Evolutionary conservation across 2,113 vertebrate genomes (phyloP).

Genomic region (Triplophysa dalaica): DNA sequence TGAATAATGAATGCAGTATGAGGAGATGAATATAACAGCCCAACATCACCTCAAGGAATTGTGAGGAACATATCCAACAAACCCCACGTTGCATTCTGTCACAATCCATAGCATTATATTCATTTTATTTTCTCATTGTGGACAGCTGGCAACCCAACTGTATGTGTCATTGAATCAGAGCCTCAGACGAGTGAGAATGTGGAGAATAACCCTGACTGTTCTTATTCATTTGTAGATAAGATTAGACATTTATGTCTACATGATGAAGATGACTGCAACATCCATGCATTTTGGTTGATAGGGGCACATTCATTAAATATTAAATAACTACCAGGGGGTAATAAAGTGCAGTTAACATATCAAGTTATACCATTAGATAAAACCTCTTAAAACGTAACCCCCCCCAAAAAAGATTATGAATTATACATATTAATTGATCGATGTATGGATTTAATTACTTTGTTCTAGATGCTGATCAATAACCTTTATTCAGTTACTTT

Average conservation of each 20-base stretch:
- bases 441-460: too few relatives aligned
- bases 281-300: background rate
- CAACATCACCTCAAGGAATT: constrained; percentile 2
- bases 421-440: too few relatives aligned
- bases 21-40: constrained; percentile 22
- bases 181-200: background rate
- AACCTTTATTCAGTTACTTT: too few relatives aligned
- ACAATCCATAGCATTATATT: background rate
- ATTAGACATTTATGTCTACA: too few relatives aligned
- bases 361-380: too few relatives aligned
- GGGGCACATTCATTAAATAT: background rate
- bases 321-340: too few relatives aligned
- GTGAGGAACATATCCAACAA: constrained; percentile 13
- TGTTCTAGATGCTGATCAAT: too few relatives aligned
- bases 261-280: background rate
- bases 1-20: constrained; percentile 1
- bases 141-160: background rate
- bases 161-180: background rate
- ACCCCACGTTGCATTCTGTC: background rate
- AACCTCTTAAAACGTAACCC: too few relatives aligned
- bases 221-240: background rate
- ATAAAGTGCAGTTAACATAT: too few relatives aligned
- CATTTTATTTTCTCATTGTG: constrained; percentile 1
- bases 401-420: too few relatives aligned
- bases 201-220: background rate